Evolutionary conservation across 2,797 vertebrate genomes (phyloP).

Genomic region (Ispidina lecontei): DNA sequence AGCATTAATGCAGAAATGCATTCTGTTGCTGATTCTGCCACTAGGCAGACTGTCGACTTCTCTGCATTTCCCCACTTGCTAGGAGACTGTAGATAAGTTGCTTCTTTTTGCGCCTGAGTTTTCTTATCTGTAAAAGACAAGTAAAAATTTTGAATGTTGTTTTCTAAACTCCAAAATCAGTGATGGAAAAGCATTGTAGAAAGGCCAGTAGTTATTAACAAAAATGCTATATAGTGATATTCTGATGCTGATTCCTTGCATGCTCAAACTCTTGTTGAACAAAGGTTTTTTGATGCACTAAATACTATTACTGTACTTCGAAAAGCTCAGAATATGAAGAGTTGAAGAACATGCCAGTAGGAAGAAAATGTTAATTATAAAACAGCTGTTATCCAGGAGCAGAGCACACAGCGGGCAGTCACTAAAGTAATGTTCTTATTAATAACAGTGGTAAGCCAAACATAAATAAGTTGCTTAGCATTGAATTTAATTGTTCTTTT

Average conservation of each 20-base stretch:
- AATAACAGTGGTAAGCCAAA: slow-evolving; percentile 52
- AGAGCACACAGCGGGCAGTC: slow-evolving; percentile 37
- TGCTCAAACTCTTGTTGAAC: background rate
- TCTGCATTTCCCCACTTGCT: background rate
- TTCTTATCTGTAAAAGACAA: background rate
- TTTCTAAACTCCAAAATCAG: background rate
- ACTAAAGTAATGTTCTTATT: slow-evolving; percentile 51
- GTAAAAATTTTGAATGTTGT: background rate
- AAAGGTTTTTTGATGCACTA: background rate
- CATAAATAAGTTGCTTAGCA: slow-evolving; percentile 65
- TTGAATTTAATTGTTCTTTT: slow-evolving; percentile 68
- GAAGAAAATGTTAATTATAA: slow-evolving; percentile 57
- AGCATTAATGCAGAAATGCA: background rate
- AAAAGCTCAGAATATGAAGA: background rate
- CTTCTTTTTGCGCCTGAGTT: background rate
- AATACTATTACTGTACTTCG: background rate
- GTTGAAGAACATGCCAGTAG: background rate
- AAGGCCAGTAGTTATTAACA: background rate
- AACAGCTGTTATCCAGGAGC: slow-evolving; percentile 40
- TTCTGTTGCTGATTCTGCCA: background rate
- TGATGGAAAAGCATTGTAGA: background rate
- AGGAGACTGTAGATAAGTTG: background rate
- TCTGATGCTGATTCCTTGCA: background rate
- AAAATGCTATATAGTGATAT: background rate
- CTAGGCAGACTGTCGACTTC: background rate